Evolutionary conservation across 2,888 invertebrate genomes (phyloP).

Genomic region (Heliconius aoede): DNA sequence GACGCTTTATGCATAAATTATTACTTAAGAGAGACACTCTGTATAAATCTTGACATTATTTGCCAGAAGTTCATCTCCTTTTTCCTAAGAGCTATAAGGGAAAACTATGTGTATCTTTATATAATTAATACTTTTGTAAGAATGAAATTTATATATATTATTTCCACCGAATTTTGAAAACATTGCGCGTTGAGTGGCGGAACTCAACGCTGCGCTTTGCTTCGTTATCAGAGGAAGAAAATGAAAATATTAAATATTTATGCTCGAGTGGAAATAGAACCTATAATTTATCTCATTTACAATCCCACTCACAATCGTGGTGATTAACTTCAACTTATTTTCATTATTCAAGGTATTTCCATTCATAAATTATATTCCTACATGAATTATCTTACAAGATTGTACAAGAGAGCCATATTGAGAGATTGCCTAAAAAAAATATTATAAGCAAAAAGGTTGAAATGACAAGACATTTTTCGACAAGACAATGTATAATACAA

Average conservation of each 20-base stretch:
- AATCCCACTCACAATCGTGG: too few species aligned
- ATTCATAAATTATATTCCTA: too few species aligned
- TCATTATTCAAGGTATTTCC: too few species aligned
- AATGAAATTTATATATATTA: neutral
- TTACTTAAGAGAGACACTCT: conserved; percentile 28
- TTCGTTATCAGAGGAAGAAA: too few species aligned
- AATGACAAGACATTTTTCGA: conserved; percentile 9
- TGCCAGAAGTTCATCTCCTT: neutral
- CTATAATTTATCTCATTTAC: too few species aligned
- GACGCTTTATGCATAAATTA: conserved; percentile 41
- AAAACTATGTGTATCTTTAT: neutral
- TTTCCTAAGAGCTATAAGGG: neutral
- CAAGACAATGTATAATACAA: conserved; percentile 26
- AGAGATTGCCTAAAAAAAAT: neutral
- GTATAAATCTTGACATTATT: conserved; percentile 20
- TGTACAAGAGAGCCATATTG: neutral
- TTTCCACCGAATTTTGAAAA: too few species aligned
- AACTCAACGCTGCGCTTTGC: too few species aligned
- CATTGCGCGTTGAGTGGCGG: too few species aligned
- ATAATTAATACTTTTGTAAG: neutral
- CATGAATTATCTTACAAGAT: too few species aligned
- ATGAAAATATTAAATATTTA: too few species aligned
- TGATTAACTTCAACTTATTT: too few species aligned
- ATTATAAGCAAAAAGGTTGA: neutral
- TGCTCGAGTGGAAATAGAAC: too few species aligned